Base-by-base conservation (phyloP, 2,888 invertebrate species). In the Dusona sp. region DNA sequence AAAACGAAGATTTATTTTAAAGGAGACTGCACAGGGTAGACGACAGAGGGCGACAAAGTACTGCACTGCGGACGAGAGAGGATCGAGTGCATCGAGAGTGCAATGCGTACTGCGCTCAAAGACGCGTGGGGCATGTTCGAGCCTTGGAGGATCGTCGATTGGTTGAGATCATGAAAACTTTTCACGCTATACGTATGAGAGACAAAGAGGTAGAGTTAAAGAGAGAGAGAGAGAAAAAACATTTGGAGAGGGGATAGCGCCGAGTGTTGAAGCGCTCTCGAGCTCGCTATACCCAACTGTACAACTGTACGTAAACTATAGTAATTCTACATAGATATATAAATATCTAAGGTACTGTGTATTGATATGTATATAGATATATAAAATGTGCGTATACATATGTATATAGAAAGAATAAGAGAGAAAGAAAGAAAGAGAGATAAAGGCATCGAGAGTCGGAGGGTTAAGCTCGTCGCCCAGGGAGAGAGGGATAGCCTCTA, bases 401-500 rank as follows among this genome's bases (percentile, higher is more conserved):
- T 42, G 42, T 42, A 74, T 51, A 45, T 38, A 64, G 22, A 19
- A 48, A 48, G 61, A 68, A 77, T 45, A 54, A 74, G 73, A 67
- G 85, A 78, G 79, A 82, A 48, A 54, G 45, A 64, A 74, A 79
- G 48, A 67, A 48, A 79, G 83, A 61, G 48, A 57, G 83, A 79
- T 85, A 83, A 81, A 81, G 82, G 67, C 78, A 82, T 67, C 83
- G 75, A 75, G 65, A 83, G 80, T 83, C 81, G 84, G 86, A 82
- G 84, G 86, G 86, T 83, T 73, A 80, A 78, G 75, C 67, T 77
- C 84, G 78, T 48, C 72, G 72, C 75, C 64, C 54, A 77, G 67
- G 64, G 89, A 79, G 86, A 88, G 89, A 88, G 89, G 90, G 89
- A 89, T 84, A 84, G 75, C 75, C 68, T 75, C 61, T 61, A 74